phyloP scores from a whole-genome alignment of 2,113 vertebrate genomes.

The Hemiprocne comata region DNA sequence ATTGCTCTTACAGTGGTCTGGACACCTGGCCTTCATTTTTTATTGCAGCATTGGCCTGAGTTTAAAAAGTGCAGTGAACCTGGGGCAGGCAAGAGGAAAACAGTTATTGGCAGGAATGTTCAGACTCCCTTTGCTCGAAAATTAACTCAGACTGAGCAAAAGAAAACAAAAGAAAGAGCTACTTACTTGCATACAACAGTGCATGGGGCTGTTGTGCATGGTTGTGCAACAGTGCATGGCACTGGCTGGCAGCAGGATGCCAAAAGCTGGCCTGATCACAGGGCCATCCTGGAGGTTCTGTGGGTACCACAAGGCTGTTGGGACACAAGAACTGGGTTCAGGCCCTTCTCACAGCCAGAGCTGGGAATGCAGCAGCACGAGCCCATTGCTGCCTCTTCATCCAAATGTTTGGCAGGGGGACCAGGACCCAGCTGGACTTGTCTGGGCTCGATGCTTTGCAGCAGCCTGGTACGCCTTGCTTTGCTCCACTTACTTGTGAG shows the following conservation, averaged over 20 bases:
- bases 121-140: neutral
- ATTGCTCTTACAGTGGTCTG: neutral
- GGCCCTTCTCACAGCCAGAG: neutral
- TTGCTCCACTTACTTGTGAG: neutral
- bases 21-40: neutral
- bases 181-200: neutral
- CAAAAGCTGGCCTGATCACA: neutral
- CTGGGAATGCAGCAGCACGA: neutral
- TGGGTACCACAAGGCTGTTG: neutral
- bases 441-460: neutral
- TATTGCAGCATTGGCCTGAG: neutral
- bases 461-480: neutral
- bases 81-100: neutral
- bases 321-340: neutral
- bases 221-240: accelerated
- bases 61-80: neutral
- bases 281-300: neutral
- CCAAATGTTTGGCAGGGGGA: neutral
- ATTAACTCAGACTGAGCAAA: neutral
- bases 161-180: neutral
- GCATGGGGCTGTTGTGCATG: neutral
- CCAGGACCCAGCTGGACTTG: neutral
- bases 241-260: neutral
- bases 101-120: neutral
- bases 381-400: neutral